Evolutionary conservation across 2,888 invertebrate genomes (phyloP), one percentile per base, ranked within the genome.

Genomic region (Eumerus sabulonum): DNA sequence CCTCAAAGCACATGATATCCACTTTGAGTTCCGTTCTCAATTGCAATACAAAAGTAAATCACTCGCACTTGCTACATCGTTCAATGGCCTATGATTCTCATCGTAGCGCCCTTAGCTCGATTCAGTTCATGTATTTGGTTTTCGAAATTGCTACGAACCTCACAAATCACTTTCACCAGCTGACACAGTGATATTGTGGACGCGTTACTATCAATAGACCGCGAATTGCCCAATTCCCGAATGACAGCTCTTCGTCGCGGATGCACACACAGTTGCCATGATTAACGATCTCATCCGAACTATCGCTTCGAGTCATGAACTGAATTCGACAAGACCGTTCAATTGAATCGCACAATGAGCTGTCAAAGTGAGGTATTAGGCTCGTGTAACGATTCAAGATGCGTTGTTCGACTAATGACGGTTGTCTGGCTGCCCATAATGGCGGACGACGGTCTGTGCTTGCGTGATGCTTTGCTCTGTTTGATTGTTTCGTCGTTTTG

Each of bases 151-250:
- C 47, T 35, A 40, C 57, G 62, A 42, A 57, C 62, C 57, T 74
- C 63, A 50, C 57, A 67, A 68, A 74, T 68, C 74, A 68, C 56
- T 57, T 57, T 67, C 40, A 1, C 67, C 50, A 17, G n/a, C 47
- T 5, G 18, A 16, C 36, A 4, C 19, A 16, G 18, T 17, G 2
- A 12, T 14, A 45, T 12, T 19, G 18, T 35, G 7, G 5, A 45
- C 27, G 27, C 27, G 27, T 14, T 18, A 38, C 40, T 18, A 74
- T 35, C 63, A 35, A 38, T 27, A 51, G n/a, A 57, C 68, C 63
- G 51, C 62, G 36, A 53, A n/a, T 42, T 62, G 68, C 47, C 53
- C 42, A 53, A 57, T 42, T 51, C 70, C 57, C 51, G 38, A 70
- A 63, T 76, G 59, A 63, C 70, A 76, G 53, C 35, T 53, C 57